Percentiles rank a stretch among this genome's conserved stretches.
Evolutionary conservation across 2,888 invertebrate genomes (phyloP).

Genomic region (Laothoe populi): DNA sequence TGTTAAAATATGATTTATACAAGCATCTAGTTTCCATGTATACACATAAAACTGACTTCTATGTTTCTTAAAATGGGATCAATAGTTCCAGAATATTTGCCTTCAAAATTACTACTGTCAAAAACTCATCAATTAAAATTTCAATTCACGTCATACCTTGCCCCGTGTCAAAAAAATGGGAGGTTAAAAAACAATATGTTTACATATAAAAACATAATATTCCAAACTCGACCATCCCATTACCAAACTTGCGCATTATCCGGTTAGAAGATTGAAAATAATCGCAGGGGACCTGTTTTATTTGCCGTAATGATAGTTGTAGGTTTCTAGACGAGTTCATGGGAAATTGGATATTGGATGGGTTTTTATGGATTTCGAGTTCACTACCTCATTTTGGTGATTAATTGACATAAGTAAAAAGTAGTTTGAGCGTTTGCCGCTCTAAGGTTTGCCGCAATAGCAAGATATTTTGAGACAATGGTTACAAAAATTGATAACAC

Average conservation of each 20-base stretch:
- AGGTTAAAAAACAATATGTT: conserved; percentile 19
- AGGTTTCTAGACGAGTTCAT: conserved; percentile 64
- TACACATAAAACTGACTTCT: no score
- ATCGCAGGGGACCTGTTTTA: conserved; percentile 62
- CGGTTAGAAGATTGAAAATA: conserved; percentile 67
- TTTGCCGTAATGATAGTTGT: conserved; percentile 76
- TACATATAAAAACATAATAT: conserved; percentile 10
- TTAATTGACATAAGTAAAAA: neutral
- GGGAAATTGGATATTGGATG: conserved; percentile 54
- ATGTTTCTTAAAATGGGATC: no score
- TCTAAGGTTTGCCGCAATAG: no score
- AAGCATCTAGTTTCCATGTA: no score
- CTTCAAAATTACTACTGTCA: no score
- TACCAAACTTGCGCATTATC: conserved; percentile 65
- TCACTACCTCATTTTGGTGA: neutral
- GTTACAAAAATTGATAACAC: no score
- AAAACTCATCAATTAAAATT: neutral
- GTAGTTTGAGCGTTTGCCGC: neutral
- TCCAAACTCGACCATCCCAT: conserved; percentile 31
- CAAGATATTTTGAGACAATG: no score
- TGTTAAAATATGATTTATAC: no score
- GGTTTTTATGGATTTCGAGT: conserved; percentile 26
- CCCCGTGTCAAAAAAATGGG: conserved; percentile 1
- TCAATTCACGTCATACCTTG: neutral
- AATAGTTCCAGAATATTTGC: no score